A percentile compares a stretch with the other conserved stretches of the same genome.
Evolutionary conservation across 2,797 vertebrate genomes (phyloP).

Genomic region (Rhynchonycteris naso): DNA sequence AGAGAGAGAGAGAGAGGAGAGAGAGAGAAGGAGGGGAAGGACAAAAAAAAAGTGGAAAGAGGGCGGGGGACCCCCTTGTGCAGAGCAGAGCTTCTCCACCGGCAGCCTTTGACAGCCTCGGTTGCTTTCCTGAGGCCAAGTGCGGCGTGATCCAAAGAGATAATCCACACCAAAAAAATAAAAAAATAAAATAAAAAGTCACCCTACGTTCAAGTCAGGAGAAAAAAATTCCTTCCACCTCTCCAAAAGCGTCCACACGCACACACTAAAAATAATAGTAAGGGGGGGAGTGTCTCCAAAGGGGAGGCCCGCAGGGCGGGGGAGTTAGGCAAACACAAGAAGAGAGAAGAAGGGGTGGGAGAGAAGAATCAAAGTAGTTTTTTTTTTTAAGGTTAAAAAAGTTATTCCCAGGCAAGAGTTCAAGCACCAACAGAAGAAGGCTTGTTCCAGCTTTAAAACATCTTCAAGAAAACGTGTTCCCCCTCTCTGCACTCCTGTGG

Average conservation of each 20-base stretch:
- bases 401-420: constrained; percentile 82
- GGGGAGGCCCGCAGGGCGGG: constrained; percentile 80
- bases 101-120: constrained; percentile 23
- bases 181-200: constrained; percentile 59
- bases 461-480: constrained; percentile 83
- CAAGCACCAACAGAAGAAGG: constrained; percentile 77
- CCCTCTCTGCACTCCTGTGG: constrained; percentile 80
- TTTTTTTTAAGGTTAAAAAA: constrained; percentile 71
- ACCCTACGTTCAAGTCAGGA: constrained; percentile 51
- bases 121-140: constrained; percentile 62
- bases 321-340: constrained; percentile 73
- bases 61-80: constrained; percentile 67
- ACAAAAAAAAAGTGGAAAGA: constrained; percentile 32
- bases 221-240: constrained; percentile 63
- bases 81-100: constrained; percentile 38
- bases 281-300: constrained; percentile 38
- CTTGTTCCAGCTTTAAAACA: constrained; percentile 83
- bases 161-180: constrained; percentile 76
- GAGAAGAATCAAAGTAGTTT: constrained; percentile 75
- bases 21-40: constrained; percentile 14
- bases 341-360: constrained; percentile 69
- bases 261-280: constrained; percentile 75
- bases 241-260: constrained; percentile 65
- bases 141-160: constrained; percentile 60
- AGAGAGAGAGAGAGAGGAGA: neutral